These are phyloP conservation scores for Tridacna crocea DNA, from an alignment of 2,888 invertebrate genomes.

Conservation along the genomic window DNA sequence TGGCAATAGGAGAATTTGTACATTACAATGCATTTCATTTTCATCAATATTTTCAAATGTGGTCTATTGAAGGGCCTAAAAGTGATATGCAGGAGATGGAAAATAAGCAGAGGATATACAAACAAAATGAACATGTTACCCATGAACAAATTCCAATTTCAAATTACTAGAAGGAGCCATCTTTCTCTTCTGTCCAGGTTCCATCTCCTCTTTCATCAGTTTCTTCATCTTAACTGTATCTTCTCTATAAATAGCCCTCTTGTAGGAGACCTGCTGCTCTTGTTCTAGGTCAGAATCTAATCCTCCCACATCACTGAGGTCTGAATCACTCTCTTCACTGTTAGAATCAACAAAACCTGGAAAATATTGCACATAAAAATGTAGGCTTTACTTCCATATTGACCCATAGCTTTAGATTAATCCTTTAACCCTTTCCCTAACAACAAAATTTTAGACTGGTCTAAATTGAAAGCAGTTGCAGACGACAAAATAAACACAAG, in stretches of 20 bases:
- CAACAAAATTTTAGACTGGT: no score
- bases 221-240: slow-evolving; percentile 79
- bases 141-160: slow-evolving; percentile 82
- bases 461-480: no score
- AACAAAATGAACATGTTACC: slow-evolving; percentile 68
- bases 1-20: no score
- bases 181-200: slow-evolving; percentile 80
- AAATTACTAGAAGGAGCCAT: slow-evolving; percentile 81
- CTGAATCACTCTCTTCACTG: slow-evolving; percentile 84
- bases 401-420: no score
- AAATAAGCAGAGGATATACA: no score
- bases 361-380: not conserved
- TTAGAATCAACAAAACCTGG: slow-evolving; percentile 83
- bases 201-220: slow-evolving; percentile 76
- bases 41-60: no score
- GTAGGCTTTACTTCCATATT: no score
- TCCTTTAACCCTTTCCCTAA: no score
- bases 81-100: no score
- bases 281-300: slow-evolving; percentile 84
- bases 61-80: no score
- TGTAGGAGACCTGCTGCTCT: slow-evolving; percentile 83
- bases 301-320: slow-evolving; percentile 82
- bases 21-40: no score
- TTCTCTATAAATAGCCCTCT: slow-evolving; percentile 80
- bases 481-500: no score